Percentiles rank a stretch among this genome's conserved stretches.
Evolutionary conservation across 2,113 vertebrate species (phyloP).

Genomic region (Etheostoma cragini): DNA sequence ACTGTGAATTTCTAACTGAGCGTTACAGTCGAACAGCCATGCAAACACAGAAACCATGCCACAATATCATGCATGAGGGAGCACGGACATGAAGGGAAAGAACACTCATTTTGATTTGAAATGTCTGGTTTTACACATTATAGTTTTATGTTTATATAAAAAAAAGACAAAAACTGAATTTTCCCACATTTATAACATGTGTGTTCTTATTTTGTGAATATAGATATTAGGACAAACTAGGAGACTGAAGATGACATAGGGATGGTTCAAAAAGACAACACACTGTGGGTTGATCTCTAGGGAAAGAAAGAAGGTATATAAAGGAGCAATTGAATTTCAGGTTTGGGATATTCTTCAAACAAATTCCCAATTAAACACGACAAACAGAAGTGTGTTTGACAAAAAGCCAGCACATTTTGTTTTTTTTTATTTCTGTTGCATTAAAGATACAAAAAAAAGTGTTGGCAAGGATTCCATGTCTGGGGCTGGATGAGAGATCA

Average conservation of each 20-base stretch:
- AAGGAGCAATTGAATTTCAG: constrained; percentile 9
- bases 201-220: not conserved
- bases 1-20: constrained; percentile 23
- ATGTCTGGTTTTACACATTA: not conserved
- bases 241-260: not conserved
- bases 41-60: constrained; percentile 75
- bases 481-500: constrained; percentile 46
- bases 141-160: constrained; percentile 1
- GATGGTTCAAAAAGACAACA: not conserved
- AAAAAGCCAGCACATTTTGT: constrained; percentile 71
- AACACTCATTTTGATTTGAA: constrained; percentile 14
- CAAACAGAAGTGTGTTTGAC: constrained; percentile 69
- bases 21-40: constrained; percentile 65
- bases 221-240: not conserved
- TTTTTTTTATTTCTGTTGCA: constrained; percentile 80
- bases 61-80: constrained; percentile 71
- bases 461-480: constrained; percentile 61
- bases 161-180: not conserved
- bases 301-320: not conserved
- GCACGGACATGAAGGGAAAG: constrained; percentile 21
- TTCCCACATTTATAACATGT: not conserved
- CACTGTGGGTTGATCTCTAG: constrained; percentile 7
- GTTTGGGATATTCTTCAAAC: constrained; percentile 42
- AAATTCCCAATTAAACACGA: constrained; percentile 64
- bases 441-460: constrained; percentile 74